Percentiles rank a stretch among this genome's conserved stretches.
Conservation (phyloP, 2,113 vertebrate species). For the Pituophis catenifer region DNA sequence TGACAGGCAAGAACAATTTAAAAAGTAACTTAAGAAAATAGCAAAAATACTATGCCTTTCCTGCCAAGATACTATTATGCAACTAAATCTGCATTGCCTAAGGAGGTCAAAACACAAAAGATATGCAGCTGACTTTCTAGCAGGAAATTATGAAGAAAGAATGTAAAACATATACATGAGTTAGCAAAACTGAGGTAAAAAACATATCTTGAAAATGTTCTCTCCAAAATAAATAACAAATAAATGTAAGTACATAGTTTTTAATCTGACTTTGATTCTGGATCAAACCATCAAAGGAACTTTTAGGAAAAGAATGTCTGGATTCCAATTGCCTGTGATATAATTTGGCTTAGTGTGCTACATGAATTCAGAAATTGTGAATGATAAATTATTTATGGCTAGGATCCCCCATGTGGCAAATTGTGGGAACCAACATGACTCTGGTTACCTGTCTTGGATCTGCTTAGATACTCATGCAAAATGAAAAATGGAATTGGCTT, state of each 20-base stretch:
- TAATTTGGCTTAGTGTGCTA: not conserved
- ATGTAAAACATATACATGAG: not conserved
- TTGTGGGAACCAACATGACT: not conserved
- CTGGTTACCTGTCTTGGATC: not conserved
- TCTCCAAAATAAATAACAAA: not conserved
- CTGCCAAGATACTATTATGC: not conserved
- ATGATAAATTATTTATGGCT: not conserved
- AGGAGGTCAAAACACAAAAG: not conserved
- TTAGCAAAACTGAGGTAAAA: not conserved
- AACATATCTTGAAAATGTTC: not conserved
- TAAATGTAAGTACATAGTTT: not conserved
- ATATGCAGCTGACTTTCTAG: not conserved
- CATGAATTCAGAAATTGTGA: not conserved
- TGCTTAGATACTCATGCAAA: not conserved
- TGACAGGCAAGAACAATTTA: slow-evolving; percentile 5
- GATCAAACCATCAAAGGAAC: not conserved
- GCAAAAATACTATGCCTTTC: not conserved
- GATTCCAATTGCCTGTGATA: not conserved
- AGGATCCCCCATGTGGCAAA: not conserved
- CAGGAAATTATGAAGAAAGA: not conserved
- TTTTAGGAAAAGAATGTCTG: not conserved
- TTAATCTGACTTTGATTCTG: not conserved
- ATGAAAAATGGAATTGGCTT: not conserved
- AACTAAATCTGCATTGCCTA: not conserved
- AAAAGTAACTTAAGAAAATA: slow-evolving; percentile 5